Evolutionary conservation across 2,113 vertebrate species (phyloP).

Genomic region (Pelvicachromis taeniatus): DNA sequence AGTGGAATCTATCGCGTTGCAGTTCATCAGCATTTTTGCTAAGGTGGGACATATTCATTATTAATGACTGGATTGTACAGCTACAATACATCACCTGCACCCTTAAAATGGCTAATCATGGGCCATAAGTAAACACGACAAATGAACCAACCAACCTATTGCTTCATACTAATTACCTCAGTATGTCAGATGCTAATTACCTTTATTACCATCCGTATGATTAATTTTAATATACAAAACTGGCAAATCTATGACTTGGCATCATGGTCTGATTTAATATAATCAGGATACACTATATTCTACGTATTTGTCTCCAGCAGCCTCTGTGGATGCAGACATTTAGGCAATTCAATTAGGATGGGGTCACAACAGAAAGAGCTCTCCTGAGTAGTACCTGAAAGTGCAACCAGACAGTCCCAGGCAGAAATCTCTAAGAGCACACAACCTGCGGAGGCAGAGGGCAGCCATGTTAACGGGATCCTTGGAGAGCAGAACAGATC

Average conservation of each 20-base stretch:
- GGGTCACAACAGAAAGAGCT: conserved; percentile 1
- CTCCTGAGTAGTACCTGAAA: conserved; percentile 24
- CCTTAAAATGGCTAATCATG: conserved; percentile 64
- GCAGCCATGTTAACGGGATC: conserved; percentile 58
- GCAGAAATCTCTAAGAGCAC: conserved; percentile 19
- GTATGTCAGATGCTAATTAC: conserved; percentile 60
- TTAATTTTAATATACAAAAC: conserved; percentile 21
- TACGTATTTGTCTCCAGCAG: neutral
- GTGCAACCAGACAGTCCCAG: conserved; percentile 14
- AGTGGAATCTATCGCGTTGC: conserved; percentile 37
- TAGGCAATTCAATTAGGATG: conserved; percentile 34
- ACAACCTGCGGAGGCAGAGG: conserved; percentile 47
- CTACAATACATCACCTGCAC: conserved; percentile 61
- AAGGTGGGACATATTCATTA: conserved; percentile 62
- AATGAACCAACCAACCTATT: conserved; percentile 62
- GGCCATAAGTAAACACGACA: conserved; percentile 71
- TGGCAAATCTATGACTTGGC: conserved; percentile 1
- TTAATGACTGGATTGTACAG: conserved; percentile 52
- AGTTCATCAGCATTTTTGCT: conserved; percentile 53
- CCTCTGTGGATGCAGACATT: neutral
- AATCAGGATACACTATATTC: neutral
- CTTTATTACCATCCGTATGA: conserved; percentile 51
- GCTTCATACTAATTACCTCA: conserved; percentile 69
- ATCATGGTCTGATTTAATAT: neutral
- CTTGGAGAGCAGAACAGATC: conserved; percentile 47